Percentiles rank a stretch among this genome's conserved stretches.
Conservation (phyloP, 2,888 invertebrate genomes). For the Drosophila dives region DNA sequence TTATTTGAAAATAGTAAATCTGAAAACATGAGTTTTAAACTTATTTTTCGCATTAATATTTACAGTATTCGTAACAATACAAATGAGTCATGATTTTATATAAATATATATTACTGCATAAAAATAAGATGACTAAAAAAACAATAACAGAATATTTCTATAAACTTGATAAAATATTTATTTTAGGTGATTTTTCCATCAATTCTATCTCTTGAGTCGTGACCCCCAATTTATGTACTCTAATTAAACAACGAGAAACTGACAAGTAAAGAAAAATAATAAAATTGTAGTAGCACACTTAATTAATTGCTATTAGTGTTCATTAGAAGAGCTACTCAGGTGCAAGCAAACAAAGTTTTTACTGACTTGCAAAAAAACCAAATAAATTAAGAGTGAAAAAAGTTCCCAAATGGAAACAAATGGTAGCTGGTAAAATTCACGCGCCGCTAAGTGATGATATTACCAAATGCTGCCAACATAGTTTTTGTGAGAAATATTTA, state of each 20-base stretch:
- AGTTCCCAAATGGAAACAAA: conserved; percentile 17
- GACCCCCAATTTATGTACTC: neutral
- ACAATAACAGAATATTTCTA: neutral
- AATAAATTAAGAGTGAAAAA: neutral
- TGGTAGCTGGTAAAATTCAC: conserved; percentile 31
- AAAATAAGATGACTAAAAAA: neutral
- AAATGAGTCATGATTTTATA: neutral
- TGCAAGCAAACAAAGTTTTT: conserved; percentile 34
- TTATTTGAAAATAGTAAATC: neutral
- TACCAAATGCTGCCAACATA: conserved; percentile 11
- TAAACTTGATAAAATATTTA: too few relatives aligned
- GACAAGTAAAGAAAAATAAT: conserved; percentile 1
- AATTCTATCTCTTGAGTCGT: neutral
- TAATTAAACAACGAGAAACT: conserved; percentile 20
- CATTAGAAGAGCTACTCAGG: conserved; percentile 42
- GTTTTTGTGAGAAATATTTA: conserved; percentile 7
- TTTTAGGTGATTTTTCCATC: neutral
- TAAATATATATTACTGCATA: neutral
- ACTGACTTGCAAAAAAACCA: conserved; percentile 16
- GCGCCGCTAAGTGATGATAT: conserved; percentile 42
- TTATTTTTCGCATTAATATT: neutral
- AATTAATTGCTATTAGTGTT: conserved; percentile 59
- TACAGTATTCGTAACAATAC: neutral
- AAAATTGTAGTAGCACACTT: neutral
- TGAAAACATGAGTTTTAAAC: neutral